Percentiles rank a stretch among this genome's conserved stretches.
Evolutionary conservation across 92 coral and sea anemone genomes (phyloP).

Genomic region (Zoanthus sociatus): DNA sequence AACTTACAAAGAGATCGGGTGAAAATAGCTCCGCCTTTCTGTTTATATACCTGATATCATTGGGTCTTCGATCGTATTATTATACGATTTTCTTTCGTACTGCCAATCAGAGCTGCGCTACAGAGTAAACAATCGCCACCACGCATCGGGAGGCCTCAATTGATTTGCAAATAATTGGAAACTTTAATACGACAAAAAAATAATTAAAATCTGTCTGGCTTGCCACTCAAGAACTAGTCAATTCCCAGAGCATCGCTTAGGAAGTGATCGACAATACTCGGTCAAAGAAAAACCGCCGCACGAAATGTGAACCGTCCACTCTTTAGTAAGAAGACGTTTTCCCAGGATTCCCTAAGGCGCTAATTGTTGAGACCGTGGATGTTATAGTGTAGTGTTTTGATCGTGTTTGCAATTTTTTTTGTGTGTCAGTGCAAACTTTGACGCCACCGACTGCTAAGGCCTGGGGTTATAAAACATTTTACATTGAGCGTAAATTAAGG

Average conservation of each 20-base stretch:
- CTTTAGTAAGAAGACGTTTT: slow-evolving; percentile 73
- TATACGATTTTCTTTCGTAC: slow-evolving; percentile 94
- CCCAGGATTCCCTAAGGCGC: slow-evolving; percentile 93
- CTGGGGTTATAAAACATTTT: slow-evolving; percentile 97
- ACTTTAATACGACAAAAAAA: slow-evolving; percentile 98
- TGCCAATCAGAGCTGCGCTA: slow-evolving; percentile 91
- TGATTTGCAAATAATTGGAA: slow-evolving; percentile 99
- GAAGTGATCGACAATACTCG: slow-evolving; percentile 92
- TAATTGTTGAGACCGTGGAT: slow-evolving; percentile 77
- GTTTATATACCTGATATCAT: slow-evolving; percentile 91
- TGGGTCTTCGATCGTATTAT: slow-evolving; percentile 96
- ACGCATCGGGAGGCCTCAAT: slow-evolving; percentile 97
- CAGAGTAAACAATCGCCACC: slow-evolving; percentile 92
- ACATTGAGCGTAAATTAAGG: slow-evolving; percentile 95
- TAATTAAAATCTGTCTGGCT: slow-evolving; percentile 96
- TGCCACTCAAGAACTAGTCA: slow-evolving; percentile 99
- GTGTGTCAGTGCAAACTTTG: slow-evolving; percentile 78
- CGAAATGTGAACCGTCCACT: slow-evolving; percentile 85
- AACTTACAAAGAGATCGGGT: slow-evolving; percentile 86
- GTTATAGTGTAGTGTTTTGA: slow-evolving; percentile 83
- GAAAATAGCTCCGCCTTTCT: slow-evolving; percentile 96
- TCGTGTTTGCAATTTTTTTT: slow-evolving; percentile 61
- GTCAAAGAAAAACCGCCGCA: slow-evolving; percentile 86
- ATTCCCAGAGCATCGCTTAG: slow-evolving; percentile 93
- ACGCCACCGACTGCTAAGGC: slow-evolving; percentile 97